These are phyloP conservation scores for Drosophila diplacantha DNA, from an alignment of 2,888 invertebrate genomes.

Conservation along the genomic window DNA sequence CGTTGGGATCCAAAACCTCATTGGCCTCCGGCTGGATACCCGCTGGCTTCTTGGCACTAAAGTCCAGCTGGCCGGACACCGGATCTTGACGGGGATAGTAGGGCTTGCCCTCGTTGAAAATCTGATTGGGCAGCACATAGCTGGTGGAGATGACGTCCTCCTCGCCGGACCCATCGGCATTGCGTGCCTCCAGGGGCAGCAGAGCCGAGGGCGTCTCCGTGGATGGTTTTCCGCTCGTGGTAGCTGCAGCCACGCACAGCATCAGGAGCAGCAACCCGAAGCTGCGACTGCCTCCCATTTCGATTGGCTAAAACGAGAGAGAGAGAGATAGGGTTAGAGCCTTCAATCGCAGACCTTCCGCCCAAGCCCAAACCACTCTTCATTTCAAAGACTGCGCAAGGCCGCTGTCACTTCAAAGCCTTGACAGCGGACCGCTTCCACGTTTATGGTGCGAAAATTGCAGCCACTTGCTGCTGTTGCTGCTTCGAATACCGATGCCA, in stretches of 20 bases:
- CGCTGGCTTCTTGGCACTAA: slow-evolving; percentile 79
- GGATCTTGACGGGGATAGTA: slow-evolving; percentile 85
- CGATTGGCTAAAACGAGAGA: slow-evolving; percentile 24
- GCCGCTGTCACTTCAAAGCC: slow-evolving; percentile 38
- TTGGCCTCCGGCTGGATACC: slow-evolving; percentile 75
- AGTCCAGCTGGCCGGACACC: slow-evolving; percentile 82
- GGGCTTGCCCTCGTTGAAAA: slow-evolving; percentile 84
- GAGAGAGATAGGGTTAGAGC: slow-evolving; percentile 1
- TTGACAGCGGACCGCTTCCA: slow-evolving; percentile 34
- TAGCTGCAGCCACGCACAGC: slow-evolving; percentile 12
- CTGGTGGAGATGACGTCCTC: slow-evolving; percentile 74
- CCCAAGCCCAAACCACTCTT: slow-evolving; percentile 37
- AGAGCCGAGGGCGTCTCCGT: slow-evolving; percentile 62
- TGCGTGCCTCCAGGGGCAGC: slow-evolving; percentile 73
- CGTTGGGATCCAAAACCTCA: slow-evolving; percentile 78
- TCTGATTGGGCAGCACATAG: slow-evolving; percentile 79
- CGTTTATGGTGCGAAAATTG: slow-evolving; percentile 43
- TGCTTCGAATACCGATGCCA: slow-evolving; percentile 2
- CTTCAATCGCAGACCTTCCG: slow-evolving; percentile 30
- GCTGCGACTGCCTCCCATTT: slow-evolving; percentile 43
- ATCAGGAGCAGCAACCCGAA: slow-evolving; percentile 41
- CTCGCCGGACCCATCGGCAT: slow-evolving; percentile 67
- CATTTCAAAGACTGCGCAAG: slow-evolving; percentile 35
- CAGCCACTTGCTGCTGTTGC: slow-evolving; percentile 31
- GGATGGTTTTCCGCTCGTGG: slow-evolving; percentile 3